Base-by-base conservation (phyloP, 2,113 vertebrate genomes). In the Miniopterus natalensis region DNA sequence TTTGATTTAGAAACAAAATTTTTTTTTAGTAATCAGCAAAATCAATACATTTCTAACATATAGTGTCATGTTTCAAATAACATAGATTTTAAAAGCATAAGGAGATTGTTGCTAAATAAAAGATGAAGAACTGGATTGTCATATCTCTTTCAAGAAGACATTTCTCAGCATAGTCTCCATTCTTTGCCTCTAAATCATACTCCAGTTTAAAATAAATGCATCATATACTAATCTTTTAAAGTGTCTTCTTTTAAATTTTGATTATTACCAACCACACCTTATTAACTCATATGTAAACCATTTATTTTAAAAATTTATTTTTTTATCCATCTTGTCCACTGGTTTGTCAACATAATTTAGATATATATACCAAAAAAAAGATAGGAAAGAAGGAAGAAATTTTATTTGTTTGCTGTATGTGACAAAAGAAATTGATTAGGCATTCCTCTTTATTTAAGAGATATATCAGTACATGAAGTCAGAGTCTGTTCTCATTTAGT, bases 401-500 rank as follows among this genome's bases (percentile, higher is more conserved):
- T 98, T 90, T 95, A 81, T 95, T 95, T 97, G 83, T 71, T 96
- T 98, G 71, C 87, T 97, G 88, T 91, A 85, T 96, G 93, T 96
- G 96, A 96, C 97, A 93, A 94, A 61, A 97, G 96, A 98, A 96
- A 98, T 95, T 97, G 97, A 98, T 98, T 98, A 98, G 97, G 81
- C 92, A 97, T 98, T 98, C 94, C 97, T 97, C 96, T 98, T 98
- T 98, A 98, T 96, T 98, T 98, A 98, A 98, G 97, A 98, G 97
- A 98, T 97, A 98, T 98, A 98, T 98, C 97, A 97, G 98, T 97
- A 98, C 97, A 97, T 97, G 98, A 98, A 98, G 98, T 98, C 98
- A 98, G 97, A 98, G 98, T 97, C 98, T 98, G 98, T 96, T 97
- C 98, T 99, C 98, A 98, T 99, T 98, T 98, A 98, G 97, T 95